Conservation (phyloP, 2,888 invertebrate genomes). For the Torymus texanus region DNA sequence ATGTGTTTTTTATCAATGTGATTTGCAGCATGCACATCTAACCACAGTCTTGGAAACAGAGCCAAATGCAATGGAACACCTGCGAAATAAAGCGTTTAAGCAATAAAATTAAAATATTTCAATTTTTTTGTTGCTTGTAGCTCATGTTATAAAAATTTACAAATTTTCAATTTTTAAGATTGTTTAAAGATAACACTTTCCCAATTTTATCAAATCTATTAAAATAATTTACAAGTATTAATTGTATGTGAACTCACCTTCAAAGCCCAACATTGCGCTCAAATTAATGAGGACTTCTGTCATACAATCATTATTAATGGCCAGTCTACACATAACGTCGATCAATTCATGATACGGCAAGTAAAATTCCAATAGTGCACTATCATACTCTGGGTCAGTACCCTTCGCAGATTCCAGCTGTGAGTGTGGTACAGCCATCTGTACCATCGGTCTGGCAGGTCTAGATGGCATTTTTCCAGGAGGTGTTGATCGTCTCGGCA, state of each 20-base stretch:
- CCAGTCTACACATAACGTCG: slow-evolving; percentile 90
- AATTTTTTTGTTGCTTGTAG: too few species aligned
- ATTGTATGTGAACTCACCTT: slow-evolving; percentile 76
- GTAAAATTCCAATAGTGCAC: slow-evolving; percentile 85
- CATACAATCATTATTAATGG: slow-evolving; percentile 91
- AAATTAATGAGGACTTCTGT: slow-evolving; percentile 90
- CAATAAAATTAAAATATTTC: neutral
- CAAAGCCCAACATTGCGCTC: slow-evolving; percentile 92
- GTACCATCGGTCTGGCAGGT: slow-evolving; percentile 88
- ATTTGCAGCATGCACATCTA: slow-evolving; percentile 87
- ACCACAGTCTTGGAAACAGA: slow-evolving; percentile 94
- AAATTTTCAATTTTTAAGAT: too few species aligned
- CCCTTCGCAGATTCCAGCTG: slow-evolving; percentile 85
- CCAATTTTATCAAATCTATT: too few species aligned
- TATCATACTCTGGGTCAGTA: slow-evolving; percentile 86
- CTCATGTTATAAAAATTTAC: too few species aligned
- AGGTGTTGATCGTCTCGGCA: slow-evolving; percentile 83
- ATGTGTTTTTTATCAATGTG: slow-evolving; percentile 88
- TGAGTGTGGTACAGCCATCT: slow-evolving; percentile 88
- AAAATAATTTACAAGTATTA: too few species aligned
- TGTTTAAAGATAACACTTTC: too few species aligned
- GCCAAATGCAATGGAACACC: slow-evolving; percentile 90
- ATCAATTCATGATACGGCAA: slow-evolving; percentile 93
- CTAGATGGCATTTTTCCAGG: slow-evolving; percentile 81
- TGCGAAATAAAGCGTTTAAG: slow-evolving; percentile 52